Evolutionary conservation across 2,113 vertebrate genomes (phyloP).

Genomic region (Microcebus lehilahytsara): DNA sequence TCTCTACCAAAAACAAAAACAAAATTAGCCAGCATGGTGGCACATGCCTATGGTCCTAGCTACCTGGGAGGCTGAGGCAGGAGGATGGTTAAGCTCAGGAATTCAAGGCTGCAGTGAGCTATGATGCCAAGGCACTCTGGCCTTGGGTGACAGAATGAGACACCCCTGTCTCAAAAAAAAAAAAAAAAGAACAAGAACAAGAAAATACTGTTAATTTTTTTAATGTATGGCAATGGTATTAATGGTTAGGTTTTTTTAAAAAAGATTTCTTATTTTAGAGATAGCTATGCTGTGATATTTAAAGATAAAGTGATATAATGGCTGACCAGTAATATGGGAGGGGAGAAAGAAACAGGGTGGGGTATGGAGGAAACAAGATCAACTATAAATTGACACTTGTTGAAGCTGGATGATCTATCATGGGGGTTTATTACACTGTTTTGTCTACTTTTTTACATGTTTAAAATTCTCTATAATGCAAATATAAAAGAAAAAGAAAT

Average conservation of each 20-base stretch:
- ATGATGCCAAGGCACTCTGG: too few species aligned
- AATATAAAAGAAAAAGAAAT: conserved; percentile 27
- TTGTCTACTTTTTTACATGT: neutral
- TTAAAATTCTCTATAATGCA: conserved; percentile 8
- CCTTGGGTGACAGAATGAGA: too few species aligned
- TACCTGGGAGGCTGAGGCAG: too few species aligned
- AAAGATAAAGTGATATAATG: neutral
- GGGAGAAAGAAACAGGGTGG: neutral
- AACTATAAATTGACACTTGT: neutral
- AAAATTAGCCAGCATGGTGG: too few species aligned
- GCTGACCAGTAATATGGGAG: neutral
- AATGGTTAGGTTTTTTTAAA: neutral
- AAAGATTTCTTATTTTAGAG: neutral
- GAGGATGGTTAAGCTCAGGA: too few species aligned
- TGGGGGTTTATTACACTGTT: neutral
- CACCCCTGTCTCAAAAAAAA: too few species aligned
- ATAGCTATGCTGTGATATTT: neutral
- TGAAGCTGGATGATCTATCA: neutral
- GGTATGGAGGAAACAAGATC: neutral
- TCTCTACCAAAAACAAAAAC: too few species aligned
- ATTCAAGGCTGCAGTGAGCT: too few species aligned
- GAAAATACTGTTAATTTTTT: neutral
- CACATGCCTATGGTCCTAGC: too few species aligned
- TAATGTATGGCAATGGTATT: neutral
- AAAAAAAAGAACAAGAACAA: neutral